phyloP scores from a whole-genome alignment of 2,113 vertebrate species.

The Plecotus auritus region DNA sequence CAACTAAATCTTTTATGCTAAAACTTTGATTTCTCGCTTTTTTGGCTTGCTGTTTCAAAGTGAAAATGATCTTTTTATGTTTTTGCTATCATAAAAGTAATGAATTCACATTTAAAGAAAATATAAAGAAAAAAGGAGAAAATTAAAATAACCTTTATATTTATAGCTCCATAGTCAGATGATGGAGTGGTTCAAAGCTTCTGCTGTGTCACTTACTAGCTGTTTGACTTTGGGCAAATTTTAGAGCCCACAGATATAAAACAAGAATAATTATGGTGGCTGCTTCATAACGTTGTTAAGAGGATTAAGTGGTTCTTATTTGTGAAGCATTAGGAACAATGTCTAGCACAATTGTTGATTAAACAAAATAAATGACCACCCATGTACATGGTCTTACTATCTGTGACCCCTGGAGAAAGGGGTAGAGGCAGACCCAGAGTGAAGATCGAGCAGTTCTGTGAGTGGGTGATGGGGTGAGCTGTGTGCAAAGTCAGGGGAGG shows the following conservation, averaged over 20 bases:
- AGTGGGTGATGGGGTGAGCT: background rate
- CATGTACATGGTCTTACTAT: background rate
- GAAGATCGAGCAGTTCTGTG: fast-evolving
- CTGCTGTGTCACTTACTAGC: background rate
- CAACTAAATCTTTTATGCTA: conserved; percentile 8
- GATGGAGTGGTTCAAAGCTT: background rate
- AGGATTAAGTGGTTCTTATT: background rate
- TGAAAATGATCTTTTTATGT: background rate
- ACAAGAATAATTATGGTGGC: background rate
- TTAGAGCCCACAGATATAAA: background rate
- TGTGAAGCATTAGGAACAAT: background rate
- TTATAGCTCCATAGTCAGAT: background rate
- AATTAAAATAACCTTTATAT: background rate
- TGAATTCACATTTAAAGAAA: background rate
- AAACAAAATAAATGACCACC: background rate
- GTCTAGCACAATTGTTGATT: background rate
- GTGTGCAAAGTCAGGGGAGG: background rate
- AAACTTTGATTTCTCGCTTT: background rate
- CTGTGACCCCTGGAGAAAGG: background rate
- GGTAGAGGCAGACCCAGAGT: background rate
- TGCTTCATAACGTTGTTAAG: background rate
- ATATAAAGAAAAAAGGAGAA: background rate
- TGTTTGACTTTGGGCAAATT: background rate
- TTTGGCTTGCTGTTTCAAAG: conserved; percentile 39
- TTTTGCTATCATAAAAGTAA: background rate